A percentile compares a stretch with the other conserved stretches of the same genome.
Evolutionary conservation across 2,113 vertebrate species (phyloP).

Genomic region (Podiceps cristatus): DNA sequence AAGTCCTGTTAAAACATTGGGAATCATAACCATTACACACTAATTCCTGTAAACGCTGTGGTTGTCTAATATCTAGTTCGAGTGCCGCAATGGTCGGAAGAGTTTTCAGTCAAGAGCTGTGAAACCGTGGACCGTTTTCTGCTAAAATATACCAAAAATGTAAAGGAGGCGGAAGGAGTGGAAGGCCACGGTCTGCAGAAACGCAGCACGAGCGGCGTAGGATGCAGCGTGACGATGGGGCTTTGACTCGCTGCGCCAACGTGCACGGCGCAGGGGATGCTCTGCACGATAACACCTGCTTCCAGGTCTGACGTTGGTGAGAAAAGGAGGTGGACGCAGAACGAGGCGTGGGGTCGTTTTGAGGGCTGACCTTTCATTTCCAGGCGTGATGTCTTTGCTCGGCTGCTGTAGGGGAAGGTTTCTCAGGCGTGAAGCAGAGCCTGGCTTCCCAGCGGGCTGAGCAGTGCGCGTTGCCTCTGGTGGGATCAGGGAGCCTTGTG

Average conservation of each 20-base stretch:
- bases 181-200: not conserved
- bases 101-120: not conserved
- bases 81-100: not conserved
- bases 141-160: not conserved
- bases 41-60: not conserved
- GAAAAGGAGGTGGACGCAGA: not conserved
- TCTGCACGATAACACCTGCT: rapidly evolving
- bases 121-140: rapidly evolving
- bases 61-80: not conserved
- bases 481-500: not conserved
- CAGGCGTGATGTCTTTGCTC: not conserved
- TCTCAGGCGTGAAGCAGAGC: not conserved
- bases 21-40: rapidly evolving
- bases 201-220: rapidly evolving
- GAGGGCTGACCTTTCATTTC: not conserved
- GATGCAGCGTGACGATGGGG: rapidly evolving
- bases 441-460: not conserved
- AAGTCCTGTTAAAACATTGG: not conserved
- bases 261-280: rapidly evolving
- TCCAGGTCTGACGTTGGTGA: rapidly evolving
- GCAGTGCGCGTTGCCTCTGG: not conserved
- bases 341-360: rapidly evolving
- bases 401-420: not conserved
- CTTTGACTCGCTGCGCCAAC: not conserved
- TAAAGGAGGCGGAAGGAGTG: not conserved